phyloP scores from a whole-genome alignment of 2,888 invertebrate species.

The Drosophila ustulata region DNA sequence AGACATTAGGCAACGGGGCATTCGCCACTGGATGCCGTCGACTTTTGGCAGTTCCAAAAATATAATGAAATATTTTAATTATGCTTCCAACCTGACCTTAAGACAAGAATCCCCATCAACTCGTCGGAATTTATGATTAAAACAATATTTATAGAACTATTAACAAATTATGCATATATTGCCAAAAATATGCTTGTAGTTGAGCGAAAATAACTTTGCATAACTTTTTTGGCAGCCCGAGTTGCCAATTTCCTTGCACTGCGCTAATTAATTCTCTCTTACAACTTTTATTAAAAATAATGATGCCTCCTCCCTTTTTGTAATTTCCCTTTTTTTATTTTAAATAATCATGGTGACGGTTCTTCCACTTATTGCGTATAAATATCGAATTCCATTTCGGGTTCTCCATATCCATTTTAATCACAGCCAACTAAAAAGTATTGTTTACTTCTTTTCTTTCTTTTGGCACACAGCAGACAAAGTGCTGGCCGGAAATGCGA shows the following conservation, averaged over 20 bases:
- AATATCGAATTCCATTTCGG: slow-evolving; percentile 2
- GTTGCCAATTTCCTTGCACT: not conserved
- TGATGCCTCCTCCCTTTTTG: not conserved
- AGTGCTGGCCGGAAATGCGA: slow-evolving; percentile 74
- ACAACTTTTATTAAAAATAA: not conserved
- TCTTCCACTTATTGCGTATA: not conserved
- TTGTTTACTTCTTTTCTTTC: slow-evolving; percentile 6
- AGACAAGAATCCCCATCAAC: slow-evolving; percentile 3
- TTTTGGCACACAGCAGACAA: slow-evolving; percentile 68
- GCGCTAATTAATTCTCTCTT: not conserved
- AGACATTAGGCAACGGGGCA: slow-evolving; percentile 10
- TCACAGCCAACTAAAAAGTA: not conserved
- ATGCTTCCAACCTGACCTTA: slow-evolving; percentile 36
- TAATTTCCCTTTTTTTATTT: not conserved
- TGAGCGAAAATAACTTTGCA: not conserved
- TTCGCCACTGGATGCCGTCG: slow-evolving; percentile 63
- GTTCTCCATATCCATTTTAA: slow-evolving; percentile 6
- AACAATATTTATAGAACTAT: not conserved
- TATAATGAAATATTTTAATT: slow-evolving; percentile 66
- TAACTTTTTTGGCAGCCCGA: not conserved
- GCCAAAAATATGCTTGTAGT: not conserved
- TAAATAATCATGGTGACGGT: not conserved
- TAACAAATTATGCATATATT: not conserved
- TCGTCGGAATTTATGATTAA: slow-evolving; percentile 3
- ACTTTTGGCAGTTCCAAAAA: slow-evolving; percentile 27